These are phyloP conservation scores for Rhabdophis nuchalis DNA, from an alignment of 2,797 vertebrate species.

Conservation along the genomic window DNA sequence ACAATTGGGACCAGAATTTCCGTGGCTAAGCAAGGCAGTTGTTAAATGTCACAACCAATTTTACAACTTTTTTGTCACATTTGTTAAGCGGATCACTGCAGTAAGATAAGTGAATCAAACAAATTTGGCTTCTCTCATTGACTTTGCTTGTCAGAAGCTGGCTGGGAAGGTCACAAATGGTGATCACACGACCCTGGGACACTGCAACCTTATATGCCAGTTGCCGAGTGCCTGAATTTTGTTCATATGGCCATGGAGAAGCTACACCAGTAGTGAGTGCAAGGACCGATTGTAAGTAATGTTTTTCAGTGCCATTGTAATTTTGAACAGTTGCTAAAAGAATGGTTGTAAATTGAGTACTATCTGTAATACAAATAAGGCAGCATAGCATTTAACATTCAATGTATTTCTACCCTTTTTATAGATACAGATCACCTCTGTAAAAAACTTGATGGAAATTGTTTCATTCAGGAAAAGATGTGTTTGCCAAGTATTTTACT, in stretches of 20 bases:
- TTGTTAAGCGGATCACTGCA: not conserved
- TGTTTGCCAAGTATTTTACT: not conserved
- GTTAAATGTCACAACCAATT: not conserved
- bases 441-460: not conserved
- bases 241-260: not conserved
- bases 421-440: not conserved
- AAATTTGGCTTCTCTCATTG: not conserved
- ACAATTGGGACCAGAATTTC: not conserved
- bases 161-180: not conserved
- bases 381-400: not conserved
- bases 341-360: not conserved
- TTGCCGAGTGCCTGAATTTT: not conserved
- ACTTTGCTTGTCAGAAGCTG: not conserved
- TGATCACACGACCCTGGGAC: not conserved
- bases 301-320: not conserved
- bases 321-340: not conserved
- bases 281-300: not conserved
- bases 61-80: not conserved
- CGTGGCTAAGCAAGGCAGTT: not conserved
- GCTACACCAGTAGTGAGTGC: not conserved
- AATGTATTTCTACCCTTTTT: slow-evolving; percentile 5
- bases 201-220: not conserved
- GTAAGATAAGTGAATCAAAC: not conserved
- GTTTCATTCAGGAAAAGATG: not conserved
- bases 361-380: not conserved